phyloP scores from a whole-genome alignment of 2,113 vertebrate species.

The Lethenteron camtschaticum region DNA sequence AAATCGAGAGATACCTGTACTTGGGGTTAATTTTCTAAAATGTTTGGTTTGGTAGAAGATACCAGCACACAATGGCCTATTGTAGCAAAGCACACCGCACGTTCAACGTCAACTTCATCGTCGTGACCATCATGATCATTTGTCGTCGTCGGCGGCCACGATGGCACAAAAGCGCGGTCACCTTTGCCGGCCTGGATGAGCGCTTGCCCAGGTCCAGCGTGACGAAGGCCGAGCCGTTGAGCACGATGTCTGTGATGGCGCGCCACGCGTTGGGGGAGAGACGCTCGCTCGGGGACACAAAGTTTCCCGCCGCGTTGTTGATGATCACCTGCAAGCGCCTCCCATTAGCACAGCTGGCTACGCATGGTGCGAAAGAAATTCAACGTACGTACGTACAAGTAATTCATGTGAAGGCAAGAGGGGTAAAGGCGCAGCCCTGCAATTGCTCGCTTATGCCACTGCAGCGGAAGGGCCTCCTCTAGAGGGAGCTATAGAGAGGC shows the following conservation, averaged over 20 bases:
- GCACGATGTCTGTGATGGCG: slow-evolving; percentile 65
- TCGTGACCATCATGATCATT: not conserved
- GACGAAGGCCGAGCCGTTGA: slow-evolving; percentile 66
- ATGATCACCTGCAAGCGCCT: slow-evolving; percentile 40
- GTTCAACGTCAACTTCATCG: not conserved
- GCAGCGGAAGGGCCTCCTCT: no score
- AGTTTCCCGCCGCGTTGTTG: slow-evolving; percentile 90
- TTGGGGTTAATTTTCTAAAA: not conserved
- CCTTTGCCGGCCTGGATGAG: slow-evolving; percentile 55
- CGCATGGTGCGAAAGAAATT: no score
- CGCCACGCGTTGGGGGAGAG: slow-evolving; percentile 68
- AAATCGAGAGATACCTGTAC: not conserved
- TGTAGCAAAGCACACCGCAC: not conserved
- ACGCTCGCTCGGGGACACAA: slow-evolving; percentile 56
- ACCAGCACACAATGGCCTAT: not conserved
- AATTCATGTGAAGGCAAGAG: no score
- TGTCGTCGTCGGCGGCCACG: not conserved
- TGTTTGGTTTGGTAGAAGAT: not conserved
- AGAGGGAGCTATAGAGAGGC: no score
- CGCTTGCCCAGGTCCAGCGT: slow-evolving; percentile 66
- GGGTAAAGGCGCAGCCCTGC: no score
- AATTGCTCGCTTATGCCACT: no score
- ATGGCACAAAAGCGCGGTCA: slow-evolving; percentile 13
- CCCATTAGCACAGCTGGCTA: no score
- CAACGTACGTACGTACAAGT: no score